These are phyloP conservation scores for Caloenas nicobarica DNA, from an alignment of 2,113 vertebrate genomes.

Conservation along the genomic window DNA sequence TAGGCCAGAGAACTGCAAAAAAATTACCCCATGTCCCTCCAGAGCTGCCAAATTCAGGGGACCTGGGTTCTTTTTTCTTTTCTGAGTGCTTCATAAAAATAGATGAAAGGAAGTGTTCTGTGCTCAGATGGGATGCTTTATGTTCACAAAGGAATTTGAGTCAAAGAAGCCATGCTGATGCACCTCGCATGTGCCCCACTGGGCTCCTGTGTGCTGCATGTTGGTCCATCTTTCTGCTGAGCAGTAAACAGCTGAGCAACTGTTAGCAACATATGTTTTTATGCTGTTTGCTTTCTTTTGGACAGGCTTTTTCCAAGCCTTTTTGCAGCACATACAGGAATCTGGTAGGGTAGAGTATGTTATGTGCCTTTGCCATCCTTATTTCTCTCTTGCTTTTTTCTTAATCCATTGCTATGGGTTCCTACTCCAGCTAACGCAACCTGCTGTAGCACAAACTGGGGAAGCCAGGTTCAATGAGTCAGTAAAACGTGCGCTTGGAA, in stretches of 20 bases:
- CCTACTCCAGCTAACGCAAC: neutral
- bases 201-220: neutral
- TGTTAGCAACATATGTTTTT: neutral
- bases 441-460: neutral
- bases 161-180: slow-evolving; percentile 27
- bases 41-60: neutral
- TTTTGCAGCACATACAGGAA: neutral
- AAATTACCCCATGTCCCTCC: neutral
- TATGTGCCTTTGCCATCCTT: neutral
- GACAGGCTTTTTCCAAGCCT: neutral
- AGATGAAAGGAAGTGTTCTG: slow-evolving; percentile 16
- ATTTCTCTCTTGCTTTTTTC: neutral
- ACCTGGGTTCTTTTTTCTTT: neutral
- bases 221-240: neutral
- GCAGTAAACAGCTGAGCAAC: neutral
- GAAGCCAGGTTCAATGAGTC: slow-evolving; percentile 3
- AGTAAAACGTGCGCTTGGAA: neutral
- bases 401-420: neutral
- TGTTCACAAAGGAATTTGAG: slow-evolving; percentile 14
- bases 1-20: neutral
- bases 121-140: neutral
- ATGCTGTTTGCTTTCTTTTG: slow-evolving; percentile 1
- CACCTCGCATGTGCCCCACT: neutral
- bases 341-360: neutral
- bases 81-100: neutral